Evolutionary conservation across 2,888 invertebrate genomes (phyloP).

Genomic region (Barypeithes pellucidus): DNA sequence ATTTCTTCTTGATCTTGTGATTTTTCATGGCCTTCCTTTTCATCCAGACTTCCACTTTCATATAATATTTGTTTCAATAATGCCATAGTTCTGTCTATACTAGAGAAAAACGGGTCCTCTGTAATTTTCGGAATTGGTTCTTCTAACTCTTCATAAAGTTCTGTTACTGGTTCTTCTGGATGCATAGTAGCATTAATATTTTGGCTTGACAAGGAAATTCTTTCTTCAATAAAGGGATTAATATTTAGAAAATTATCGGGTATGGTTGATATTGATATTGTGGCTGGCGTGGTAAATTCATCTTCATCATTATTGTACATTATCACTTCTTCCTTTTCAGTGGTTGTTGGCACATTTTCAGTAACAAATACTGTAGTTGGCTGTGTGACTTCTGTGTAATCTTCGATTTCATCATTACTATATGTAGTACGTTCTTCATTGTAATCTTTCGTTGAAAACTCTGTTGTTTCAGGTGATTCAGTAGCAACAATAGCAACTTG

Average conservation of each 20-base stretch:
- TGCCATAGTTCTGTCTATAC: background rate
- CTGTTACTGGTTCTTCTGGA: background rate
- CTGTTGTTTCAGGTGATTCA: background rate
- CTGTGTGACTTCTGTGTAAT: background rate
- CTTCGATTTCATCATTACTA: too few species aligned
- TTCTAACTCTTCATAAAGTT: background rate
- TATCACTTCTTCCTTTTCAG: conserved; percentile 9
- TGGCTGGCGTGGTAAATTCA: background rate
- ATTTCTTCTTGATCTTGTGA: background rate
- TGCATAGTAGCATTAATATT: conserved; percentile 1
- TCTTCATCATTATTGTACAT: background rate
- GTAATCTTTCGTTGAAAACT: background rate
- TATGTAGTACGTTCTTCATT: background rate
- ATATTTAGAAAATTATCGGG: background rate
- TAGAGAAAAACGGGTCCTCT: background rate
- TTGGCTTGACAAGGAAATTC: background rate
- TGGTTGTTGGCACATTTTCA: background rate
- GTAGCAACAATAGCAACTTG: too few species aligned
- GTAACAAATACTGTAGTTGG: background rate
- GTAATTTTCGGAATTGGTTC: background rate
- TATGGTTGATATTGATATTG: background rate
- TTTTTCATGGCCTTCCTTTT: background rate
- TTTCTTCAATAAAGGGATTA: background rate
- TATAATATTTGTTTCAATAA: conserved; percentile 7
- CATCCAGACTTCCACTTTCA: background rate